Evolutionary conservation across 2,888 invertebrate species (phyloP), one percentile per base, ranked within the genome.

Genomic region (Hofmannophila pseudospretella): DNA sequence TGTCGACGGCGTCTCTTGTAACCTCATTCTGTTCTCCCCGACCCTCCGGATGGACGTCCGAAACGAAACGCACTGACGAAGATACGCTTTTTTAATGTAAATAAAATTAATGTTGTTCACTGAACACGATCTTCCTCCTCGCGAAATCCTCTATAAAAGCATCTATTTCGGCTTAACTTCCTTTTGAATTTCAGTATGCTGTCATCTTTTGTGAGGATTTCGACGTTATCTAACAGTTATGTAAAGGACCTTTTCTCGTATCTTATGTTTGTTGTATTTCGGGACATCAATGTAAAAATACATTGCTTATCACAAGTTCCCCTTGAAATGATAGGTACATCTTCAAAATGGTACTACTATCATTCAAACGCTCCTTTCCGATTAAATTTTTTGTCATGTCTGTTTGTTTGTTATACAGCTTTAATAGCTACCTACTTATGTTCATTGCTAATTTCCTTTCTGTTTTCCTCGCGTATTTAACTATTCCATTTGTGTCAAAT

Each of bases 21-120:
- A 59, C 63, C 59, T 58, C 65, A 59, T 68, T 68, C 66, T 67
- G 62, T 52, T 63, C 54, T 54, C 51, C 51, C 54, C 30, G 55
- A 52, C 62, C 61, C 56, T 44, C 44, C 49, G 48, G 53, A 58
- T 53, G 60, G 36, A 19, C 12, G 31, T 35, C 39, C 20, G 11
- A 14, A 23, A 23, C 20, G 11, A 14, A 23, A 23, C 29, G 12
- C 30, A 12, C 52, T 64, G 70, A 67, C 69, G 59, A 62, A 56
- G 65, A 65, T 63, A 42, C 38, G 44, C 44, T n/a, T 23, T 45
- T 51, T 49, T 51, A 60, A 61, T 64, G 62, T 55, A 58, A 64
- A 62, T 63, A 56, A 60, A 59, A 53, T 61, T 57, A 55, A 52
- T 60, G 56, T 62, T 63, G 47, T 43, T 44, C 47, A 43, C 40